phyloP scores from a whole-genome alignment of 2,797 vertebrate species.

The Smutsia temminckii region DNA sequence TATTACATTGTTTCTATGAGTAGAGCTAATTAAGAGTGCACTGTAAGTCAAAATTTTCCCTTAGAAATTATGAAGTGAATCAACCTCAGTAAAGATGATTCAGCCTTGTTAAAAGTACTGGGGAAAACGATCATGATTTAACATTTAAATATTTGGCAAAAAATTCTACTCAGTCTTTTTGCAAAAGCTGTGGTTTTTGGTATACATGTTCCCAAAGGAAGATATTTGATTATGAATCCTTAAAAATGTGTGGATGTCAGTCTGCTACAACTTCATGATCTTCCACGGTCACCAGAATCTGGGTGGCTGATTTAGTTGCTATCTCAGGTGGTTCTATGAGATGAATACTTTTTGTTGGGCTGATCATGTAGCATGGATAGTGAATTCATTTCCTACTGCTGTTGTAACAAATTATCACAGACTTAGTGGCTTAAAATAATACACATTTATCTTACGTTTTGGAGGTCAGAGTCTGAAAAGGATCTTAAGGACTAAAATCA shows the following conservation, averaged over 20 bases:
- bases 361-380: neutral
- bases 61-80: conserved; percentile 36
- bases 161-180: neutral
- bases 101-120: neutral
- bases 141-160: neutral
- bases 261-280: neutral
- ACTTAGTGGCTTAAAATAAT: neutral
- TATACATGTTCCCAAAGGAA: neutral
- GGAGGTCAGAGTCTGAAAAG: neutral
- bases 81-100: conserved; percentile 35
- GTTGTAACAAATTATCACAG: neutral
- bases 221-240: conserved; percentile 18
- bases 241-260: neutral
- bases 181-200: conserved; percentile 8
- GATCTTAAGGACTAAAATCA: neutral
- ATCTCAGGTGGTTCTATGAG: neutral
- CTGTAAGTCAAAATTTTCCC: neutral
- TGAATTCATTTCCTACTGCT: neutral
- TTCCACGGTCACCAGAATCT: neutral
- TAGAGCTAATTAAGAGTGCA: neutral
- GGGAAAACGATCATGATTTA: conserved; percentile 6
- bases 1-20: neutral
- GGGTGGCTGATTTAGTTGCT: neutral
- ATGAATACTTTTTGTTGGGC: neutral
- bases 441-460: neutral